These are phyloP conservation scores for Carterocephalus palaemon DNA, from an alignment of 2,888 invertebrate species.

Conservation along the genomic window DNA sequence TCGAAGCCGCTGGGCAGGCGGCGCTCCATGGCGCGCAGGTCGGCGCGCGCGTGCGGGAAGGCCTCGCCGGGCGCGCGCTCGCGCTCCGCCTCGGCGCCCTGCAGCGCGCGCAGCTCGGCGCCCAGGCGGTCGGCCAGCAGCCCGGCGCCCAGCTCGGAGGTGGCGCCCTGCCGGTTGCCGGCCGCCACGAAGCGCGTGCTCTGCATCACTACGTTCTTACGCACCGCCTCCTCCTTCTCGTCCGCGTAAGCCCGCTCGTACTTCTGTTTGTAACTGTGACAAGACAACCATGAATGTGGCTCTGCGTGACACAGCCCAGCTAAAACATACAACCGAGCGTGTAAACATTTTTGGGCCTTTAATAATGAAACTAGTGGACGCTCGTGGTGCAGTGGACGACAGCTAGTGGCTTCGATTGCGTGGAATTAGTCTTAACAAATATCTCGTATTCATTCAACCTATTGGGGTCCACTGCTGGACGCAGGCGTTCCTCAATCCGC, in stretches of 20 bases:
- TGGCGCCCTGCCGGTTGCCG: conserved; percentile 58
- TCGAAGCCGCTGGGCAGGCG: conserved; percentile 56
- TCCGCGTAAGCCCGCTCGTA: conserved; percentile 50
- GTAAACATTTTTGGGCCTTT: no score
- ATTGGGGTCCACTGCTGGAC: no score
- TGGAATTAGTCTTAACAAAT: no score
- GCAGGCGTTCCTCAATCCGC: no score
- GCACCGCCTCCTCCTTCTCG: conserved; percentile 53
- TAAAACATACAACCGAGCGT: no score
- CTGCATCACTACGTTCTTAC: conserved; percentile 55
- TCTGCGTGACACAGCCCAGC: no score
- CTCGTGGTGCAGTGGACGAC: no score
- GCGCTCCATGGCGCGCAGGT: conserved; percentile 37
- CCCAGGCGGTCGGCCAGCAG: conserved; percentile 55
- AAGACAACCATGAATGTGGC: no score
- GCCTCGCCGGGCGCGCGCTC: conserved; percentile 36
- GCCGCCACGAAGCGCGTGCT: conserved; percentile 49
- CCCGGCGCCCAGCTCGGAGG: conserved; percentile 48
- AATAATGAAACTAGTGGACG: no score
- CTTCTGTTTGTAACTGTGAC: conserved; percentile 44
- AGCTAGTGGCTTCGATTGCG: no score
- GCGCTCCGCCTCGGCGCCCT: conserved; percentile 38
- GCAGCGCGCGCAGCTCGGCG: conserved; percentile 44
- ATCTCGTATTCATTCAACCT: no score
- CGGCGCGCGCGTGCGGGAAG: conserved; percentile 48